Evolutionary conservation across 1,140 invertebrate species (phyloP).

Genomic region (Acyrthosiphon pisum): DNA sequence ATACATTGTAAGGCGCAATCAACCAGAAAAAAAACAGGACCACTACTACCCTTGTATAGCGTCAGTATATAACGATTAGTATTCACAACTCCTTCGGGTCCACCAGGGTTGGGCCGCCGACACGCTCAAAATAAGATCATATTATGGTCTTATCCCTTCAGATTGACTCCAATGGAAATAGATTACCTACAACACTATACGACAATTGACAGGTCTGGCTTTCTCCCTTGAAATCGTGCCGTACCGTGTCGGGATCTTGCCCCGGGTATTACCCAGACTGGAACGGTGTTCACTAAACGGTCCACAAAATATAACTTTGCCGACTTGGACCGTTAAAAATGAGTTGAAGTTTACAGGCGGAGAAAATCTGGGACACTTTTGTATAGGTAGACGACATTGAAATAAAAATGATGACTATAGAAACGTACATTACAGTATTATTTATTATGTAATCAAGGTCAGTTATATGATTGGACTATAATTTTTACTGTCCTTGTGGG

Average conservation of each 20-base stretch:
- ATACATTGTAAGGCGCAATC: neutral
- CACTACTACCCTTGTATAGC: neutral
- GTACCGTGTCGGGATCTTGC: neutral
- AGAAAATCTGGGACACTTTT: neutral
- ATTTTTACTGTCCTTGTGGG: no score
- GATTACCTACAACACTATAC: neutral
- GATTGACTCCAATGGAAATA: neutral
- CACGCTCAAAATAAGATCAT: neutral
- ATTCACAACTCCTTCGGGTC: neutral
- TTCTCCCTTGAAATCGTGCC: neutral
- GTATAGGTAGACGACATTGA: neutral
- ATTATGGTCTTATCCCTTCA: neutral
- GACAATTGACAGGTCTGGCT: neutral
- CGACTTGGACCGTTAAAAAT: neutral
- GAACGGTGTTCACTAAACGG: neutral
- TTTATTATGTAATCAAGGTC: no score
- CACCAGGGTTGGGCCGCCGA: neutral
- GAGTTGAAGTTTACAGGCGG: neutral
- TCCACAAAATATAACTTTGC: neutral
- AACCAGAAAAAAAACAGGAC: neutral
- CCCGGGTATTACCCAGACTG: neutral
- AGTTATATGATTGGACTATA: no score
- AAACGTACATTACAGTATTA: neutral
- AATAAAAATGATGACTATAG: neutral
- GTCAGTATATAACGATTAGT: neutral